Conservation (phyloP, 2,888 invertebrate species). For the Chaetoderma sp. region DNA sequence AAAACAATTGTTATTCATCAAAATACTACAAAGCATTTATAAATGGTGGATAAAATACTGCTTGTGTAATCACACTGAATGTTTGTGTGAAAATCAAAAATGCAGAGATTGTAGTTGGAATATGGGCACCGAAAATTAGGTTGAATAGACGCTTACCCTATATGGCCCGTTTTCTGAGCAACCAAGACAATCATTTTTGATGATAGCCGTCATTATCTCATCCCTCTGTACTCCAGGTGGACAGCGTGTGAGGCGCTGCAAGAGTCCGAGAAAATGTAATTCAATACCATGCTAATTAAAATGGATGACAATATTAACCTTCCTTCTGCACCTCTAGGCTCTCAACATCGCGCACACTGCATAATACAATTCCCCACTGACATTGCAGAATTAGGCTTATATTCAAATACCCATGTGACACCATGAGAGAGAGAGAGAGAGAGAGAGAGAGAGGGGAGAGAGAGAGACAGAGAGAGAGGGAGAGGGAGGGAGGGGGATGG, state of each 20-base stretch:
- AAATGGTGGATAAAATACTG: no score
- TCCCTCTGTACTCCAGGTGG: constrained; percentile 60
- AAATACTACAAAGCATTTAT: no score
- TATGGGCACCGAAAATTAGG: no score
- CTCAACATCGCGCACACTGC: constrained; percentile 4
- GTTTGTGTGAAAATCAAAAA: no score
- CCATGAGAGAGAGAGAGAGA: no score
- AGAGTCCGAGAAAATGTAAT: constrained; percentile 10
- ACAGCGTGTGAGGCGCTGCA: constrained; percentile 56
- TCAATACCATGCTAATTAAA: neutral
- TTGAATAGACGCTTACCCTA: constrained; percentile 56
- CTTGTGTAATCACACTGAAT: no score
- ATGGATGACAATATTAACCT: neutral
- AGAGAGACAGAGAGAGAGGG: no score
- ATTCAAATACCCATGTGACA: no score
- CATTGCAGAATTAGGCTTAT: neutral
- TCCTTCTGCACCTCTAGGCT: neutral
- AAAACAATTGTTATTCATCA: no score
- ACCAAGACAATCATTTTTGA: constrained; percentile 67
- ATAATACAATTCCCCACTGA: neutral
- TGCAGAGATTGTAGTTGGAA: no score
- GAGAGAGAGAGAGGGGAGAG: no score
- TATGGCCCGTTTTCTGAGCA: constrained; percentile 58
- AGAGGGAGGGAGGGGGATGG: no score
- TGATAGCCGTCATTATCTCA: constrained; percentile 60